Conservation (phyloP, 2,113 vertebrate genomes). For the Natator depressus region DNA sequence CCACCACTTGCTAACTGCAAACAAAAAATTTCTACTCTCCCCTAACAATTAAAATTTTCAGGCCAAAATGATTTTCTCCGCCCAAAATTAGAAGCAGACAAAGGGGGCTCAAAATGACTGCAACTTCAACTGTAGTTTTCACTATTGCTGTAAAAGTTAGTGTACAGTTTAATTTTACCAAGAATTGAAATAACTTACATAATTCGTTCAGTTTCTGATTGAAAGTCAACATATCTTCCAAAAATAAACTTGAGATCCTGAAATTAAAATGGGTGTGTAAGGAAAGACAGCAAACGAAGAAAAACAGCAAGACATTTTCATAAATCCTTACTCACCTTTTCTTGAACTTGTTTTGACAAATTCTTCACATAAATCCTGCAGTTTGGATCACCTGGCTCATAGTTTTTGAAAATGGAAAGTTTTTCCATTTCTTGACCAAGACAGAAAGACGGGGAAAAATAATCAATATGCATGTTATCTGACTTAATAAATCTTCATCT, state of each 20-base stretch:
- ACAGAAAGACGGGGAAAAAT: constrained; percentile 28
- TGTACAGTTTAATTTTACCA: not conserved
- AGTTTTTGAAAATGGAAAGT: constrained; percentile 95
- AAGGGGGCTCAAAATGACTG: not conserved
- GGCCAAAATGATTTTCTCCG: rapidly evolving
- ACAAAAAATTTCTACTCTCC: not conserved
- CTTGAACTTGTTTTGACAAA: constrained; percentile 94
- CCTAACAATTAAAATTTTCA: not conserved
- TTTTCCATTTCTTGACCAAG: constrained; percentile 90
- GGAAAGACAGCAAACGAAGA: not conserved
- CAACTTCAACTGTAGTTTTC: not conserved
- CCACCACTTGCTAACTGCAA: not conserved
- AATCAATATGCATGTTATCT: constrained; percentile 16
- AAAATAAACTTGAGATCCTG: constrained; percentile 99
- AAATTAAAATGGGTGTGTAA: constrained; percentile 43
- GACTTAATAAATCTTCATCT: not conserved
- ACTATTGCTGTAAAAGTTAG: not conserved
- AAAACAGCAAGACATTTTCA: constrained; percentile 16
- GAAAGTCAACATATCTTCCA: constrained; percentile 91
- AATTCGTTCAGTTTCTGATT: constrained; percentile 91
- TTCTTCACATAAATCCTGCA: constrained; percentile 99
- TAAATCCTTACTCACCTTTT: constrained; percentile 85
- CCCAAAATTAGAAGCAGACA: not conserved
- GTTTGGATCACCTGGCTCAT: constrained; percentile 94
- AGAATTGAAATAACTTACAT: constrained; percentile 84